Evolutionary conservation across 2,113 vertebrate species (phyloP), one percentile per base, ranked within the genome.

Genomic region (Mustela nigripes): DNA sequence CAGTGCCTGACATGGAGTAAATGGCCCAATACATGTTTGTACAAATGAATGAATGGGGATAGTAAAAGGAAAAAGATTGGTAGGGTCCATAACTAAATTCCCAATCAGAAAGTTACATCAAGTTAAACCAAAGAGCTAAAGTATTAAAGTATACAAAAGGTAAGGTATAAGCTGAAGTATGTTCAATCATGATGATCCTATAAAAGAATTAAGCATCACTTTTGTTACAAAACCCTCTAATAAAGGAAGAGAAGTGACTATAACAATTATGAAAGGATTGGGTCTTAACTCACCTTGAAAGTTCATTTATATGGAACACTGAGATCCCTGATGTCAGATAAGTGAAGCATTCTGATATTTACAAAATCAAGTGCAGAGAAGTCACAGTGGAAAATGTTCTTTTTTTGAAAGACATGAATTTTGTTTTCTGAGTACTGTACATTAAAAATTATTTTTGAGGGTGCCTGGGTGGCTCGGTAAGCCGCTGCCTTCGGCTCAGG

Each of bases 371-470:
- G 56, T 73, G 39, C 19, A 87, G 28, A 81, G 24, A 81, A 71
- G 14, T 95, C 80, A 62, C 80, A 62, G 69, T 81, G 58, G 73
- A 65, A 96, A 96, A 90, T 73, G 19, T 89, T 91, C 48, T 94
- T 28, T 85, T 67, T 67, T 83, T 86, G 26, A 79, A 71, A 90
- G 33, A 89, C 12, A 63, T 88, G 42, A 63, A 71, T 96, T 87
- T 93, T 81, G 76, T 83, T 71, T 94, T 86, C 14, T 28, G 53
- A 71, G n/a, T 91, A 71, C 33, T 82, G 31, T 67, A 69, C 18
- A 81, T 90, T 92, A 60, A 60, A 48, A 74, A 45, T 53, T 80
- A 60, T 86, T 62, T 48, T 76, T 14, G 12, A 26, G 39, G 12
- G 39, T 39, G 39, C 39, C 39, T 39, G 39, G 39, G 39, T 39